These are phyloP conservation scores for Clarias pachynema DNA, from an alignment of 2,797 vertebrate genomes.

Conservation along the genomic window DNA sequence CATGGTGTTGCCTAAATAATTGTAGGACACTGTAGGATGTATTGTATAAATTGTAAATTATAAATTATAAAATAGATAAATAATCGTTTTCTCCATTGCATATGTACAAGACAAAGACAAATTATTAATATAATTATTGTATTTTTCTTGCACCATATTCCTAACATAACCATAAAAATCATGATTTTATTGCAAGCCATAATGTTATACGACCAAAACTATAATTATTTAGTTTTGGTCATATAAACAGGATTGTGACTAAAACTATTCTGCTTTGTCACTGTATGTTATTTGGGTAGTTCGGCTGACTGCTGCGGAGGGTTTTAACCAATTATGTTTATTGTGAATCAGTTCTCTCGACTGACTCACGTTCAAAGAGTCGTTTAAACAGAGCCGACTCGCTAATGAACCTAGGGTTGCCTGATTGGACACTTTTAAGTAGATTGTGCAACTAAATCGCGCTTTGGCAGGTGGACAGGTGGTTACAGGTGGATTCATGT, in stretches of 20 bases:
- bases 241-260: not conserved
- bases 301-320: not conserved
- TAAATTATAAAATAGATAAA: not conserved
- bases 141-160: not conserved
- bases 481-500: not conserved
- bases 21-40: not conserved
- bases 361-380: not conserved
- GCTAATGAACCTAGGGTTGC: not conserved
- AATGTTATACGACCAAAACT: not conserved
- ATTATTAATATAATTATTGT: too few relatives aligned
- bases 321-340: not conserved
- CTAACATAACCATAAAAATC: not conserved
- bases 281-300: not conserved
- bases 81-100: not conserved
- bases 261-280: not conserved
- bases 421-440: not conserved
- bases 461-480: not conserved
- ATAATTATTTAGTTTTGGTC: too few relatives aligned
- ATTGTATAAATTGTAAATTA: not conserved
- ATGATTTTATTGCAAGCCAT: not conserved
- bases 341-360: conserved; percentile 2
- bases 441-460: not conserved
- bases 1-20: not conserved
- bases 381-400: not conserved
- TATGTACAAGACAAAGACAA: not conserved